These are phyloP conservation scores for Machimus atricapillus DNA, from an alignment of 2,888 invertebrate genomes.

Conservation along the genomic window DNA sequence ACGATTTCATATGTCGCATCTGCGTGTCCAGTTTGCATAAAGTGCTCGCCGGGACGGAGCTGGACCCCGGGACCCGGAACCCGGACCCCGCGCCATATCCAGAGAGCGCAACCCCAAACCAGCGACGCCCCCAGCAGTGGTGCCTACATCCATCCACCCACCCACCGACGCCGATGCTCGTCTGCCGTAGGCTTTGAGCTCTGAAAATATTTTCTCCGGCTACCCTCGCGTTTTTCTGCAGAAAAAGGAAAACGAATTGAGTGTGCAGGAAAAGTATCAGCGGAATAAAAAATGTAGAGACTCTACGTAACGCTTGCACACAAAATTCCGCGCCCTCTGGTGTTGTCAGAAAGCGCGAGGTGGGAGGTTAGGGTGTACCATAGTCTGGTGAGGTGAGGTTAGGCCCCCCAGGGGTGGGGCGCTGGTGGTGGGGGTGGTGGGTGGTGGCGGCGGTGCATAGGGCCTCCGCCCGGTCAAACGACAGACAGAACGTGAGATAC, in stretches of 20 bases:
- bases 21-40: slow-evolving; percentile 39
- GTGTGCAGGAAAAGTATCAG: slow-evolving; percentile 45
- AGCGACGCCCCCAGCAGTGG: not conserved
- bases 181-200: slow-evolving; percentile 40
- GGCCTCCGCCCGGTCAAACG: slow-evolving; percentile 34
- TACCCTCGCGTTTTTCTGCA: slow-evolving; percentile 40
- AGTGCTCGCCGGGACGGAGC: not conserved
- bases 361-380: not conserved
- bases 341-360: slow-evolving; percentile 42
- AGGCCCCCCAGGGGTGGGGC: no score
- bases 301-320: slow-evolving; percentile 45
- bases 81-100: not conserved
- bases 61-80: not conserved
- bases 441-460: not conserved
- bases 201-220: slow-evolving; percentile 37
- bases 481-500: slow-evolving; percentile 45
- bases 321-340: slow-evolving; percentile 45
- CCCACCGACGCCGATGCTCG: not conserved
- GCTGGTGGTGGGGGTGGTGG: not conserved
- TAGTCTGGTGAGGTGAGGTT: not conserved
- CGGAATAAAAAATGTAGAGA: slow-evolving; percentile 36
- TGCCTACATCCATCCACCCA: not conserved
- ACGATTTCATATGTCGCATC: slow-evolving; percentile 44
- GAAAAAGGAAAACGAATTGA: slow-evolving; percentile 40
- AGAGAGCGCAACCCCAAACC: not conserved